A percentile compares a stretch with the other conserved stretches of the same genome.
phyloP scores from a whole-genome alignment of 1,140 invertebrate species.

The Adelges cooleyi region DNA sequence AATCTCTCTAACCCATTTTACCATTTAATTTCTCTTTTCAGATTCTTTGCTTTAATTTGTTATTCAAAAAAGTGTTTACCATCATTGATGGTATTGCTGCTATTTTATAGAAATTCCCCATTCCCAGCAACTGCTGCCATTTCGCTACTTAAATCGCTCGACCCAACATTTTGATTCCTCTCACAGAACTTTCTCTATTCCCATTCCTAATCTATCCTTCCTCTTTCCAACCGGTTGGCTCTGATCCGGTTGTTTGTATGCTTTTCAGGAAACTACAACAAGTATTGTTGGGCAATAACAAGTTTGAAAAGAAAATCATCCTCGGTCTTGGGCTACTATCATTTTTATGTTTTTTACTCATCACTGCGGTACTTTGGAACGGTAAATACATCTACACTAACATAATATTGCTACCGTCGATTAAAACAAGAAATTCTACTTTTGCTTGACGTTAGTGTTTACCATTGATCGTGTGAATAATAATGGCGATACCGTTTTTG shows the following conservation, averaged over 20 bases:
- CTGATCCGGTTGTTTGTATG: not conserved
- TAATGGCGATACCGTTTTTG: too few relatives aligned
- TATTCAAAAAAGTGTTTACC: too few relatives aligned
- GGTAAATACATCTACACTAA: not conserved
- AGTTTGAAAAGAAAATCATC: not conserved
- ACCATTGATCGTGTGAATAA: not conserved
- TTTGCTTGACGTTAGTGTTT: not conserved
- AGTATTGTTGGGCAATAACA: not conserved
- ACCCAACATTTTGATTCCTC: not conserved
- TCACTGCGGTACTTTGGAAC: not conserved
- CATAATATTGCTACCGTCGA: not conserved
- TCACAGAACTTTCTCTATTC: not conserved
- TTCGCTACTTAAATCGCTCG: not conserved
- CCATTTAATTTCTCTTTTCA: too few relatives aligned
- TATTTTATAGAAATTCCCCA: too few relatives aligned
- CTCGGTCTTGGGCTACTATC: not conserved
- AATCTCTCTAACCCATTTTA: too few relatives aligned
- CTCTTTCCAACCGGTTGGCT: not conserved
- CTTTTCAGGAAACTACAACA: not conserved
- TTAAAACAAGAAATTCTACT: not conserved
- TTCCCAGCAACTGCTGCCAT: not conserved
- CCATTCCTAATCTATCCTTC: not conserved
- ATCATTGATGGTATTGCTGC: too few relatives aligned
- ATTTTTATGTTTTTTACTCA: too few relatives aligned
- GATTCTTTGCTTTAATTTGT: too few relatives aligned